These are phyloP conservation scores for Catotricha subobsoleta DNA, from an alignment of 2,888 invertebrate species.

Conservation along the genomic window DNA sequence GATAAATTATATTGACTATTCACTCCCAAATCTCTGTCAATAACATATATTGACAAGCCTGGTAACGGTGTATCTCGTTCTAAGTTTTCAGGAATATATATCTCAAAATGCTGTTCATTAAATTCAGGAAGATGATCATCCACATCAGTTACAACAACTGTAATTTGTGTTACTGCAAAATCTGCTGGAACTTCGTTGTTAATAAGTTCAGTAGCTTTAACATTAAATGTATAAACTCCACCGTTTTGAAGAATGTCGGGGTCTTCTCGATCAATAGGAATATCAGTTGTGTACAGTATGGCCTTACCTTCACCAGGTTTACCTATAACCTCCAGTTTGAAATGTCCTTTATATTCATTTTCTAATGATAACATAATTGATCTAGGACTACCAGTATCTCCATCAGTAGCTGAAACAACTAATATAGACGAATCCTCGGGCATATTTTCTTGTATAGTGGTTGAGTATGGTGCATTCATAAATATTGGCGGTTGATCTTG, in stretches of 20 bases:
- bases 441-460: conserved; percentile 57
- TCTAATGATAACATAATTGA: conserved; percentile 47
- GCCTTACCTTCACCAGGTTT: conserved; percentile 38
- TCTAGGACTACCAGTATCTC: conserved; percentile 58
- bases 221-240: conserved; percentile 53
- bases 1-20: conserved; percentile 51
- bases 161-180: conserved; percentile 46
- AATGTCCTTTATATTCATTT: conserved; percentile 50
- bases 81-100: conserved; percentile 60
- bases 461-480: conserved; percentile 60
- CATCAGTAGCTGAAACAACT: conserved; percentile 58
- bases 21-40: conserved; percentile 52
- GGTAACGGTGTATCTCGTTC: conserved; percentile 48
- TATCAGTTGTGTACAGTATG: conserved; percentile 41
- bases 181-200: conserved; percentile 53
- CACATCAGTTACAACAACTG: conserved; percentile 59
- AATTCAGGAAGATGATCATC: conserved; percentile 61
- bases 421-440: conserved; percentile 31
- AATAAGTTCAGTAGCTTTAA: conserved; percentile 56
- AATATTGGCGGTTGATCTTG: conserved; percentile 74
- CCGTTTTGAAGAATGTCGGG: conserved; percentile 55
- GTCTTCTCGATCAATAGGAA: conserved; percentile 56
- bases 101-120: conserved; percentile 42
- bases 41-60: conserved; percentile 53
- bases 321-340: conserved; percentile 35